These are phyloP conservation scores for Pachyrhynchus sulphureomaculatus DNA, from an alignment of 1,140 invertebrate species.

Conservation along the genomic window DNA sequence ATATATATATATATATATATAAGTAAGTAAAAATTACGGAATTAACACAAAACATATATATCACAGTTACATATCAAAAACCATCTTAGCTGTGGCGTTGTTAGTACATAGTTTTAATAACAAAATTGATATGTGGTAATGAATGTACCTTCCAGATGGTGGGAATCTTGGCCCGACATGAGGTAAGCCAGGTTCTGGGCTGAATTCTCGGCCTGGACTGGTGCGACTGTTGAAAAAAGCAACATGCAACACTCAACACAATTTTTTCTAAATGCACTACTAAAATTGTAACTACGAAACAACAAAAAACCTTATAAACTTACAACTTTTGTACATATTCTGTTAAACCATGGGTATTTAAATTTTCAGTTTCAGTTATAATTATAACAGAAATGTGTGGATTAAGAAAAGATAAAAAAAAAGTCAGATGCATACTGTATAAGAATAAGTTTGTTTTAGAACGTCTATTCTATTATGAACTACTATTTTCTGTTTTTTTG, in stretches of 20 bases:
- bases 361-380: too few species aligned
- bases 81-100: not conserved
- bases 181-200: slow-evolving; percentile 75
- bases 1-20: too few species aligned
- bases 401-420: too few species aligned
- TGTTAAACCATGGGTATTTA: too few species aligned
- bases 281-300: not conserved
- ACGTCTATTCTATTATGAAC: too few species aligned
- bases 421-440: too few species aligned
- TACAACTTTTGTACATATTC: not conserved
- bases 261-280: slow-evolving; percentile 2
- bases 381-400: too few species aligned
- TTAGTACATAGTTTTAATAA: slow-evolving; percentile 7
- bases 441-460: too few species aligned
- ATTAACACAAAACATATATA: too few species aligned
- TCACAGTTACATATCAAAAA: not conserved
- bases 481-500: too few species aligned
- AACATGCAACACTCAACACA: slow-evolving; percentile 58
- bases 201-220: slow-evolving; percentile 76
- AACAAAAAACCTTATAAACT: not conserved
- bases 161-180: slow-evolving; percentile 86
- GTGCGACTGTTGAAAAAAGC: slow-evolving; percentile 67
- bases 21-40: too few species aligned
- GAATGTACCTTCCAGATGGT: slow-evolving; percentile 53
- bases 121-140: slow-evolving; percentile 23